Evolutionary conservation across 1,140 invertebrate genomes (phyloP), one percentile per base, ranked within the genome.

Genomic region (Ctenoplectra terminalis): DNA sequence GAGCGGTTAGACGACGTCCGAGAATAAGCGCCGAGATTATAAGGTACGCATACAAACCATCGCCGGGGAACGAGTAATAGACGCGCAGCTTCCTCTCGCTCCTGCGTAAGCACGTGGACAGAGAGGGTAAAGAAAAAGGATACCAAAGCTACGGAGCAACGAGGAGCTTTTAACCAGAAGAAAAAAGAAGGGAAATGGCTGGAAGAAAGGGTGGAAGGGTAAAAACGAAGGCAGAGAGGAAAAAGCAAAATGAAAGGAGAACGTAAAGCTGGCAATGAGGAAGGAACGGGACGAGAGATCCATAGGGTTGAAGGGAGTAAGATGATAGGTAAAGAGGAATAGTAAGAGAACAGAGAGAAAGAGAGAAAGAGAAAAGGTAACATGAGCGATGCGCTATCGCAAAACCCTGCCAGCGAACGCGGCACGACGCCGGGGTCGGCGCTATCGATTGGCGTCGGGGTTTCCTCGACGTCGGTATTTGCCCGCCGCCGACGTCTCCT

Each of bases 361-460:
- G 3, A 43, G 34, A 54, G 58, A 72, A 46, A 50, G 70, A 48
- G 73, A 50, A 67, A 72, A 60, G 63, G 70, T 52, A 74, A 58
- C 56, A 23, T 23, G 83, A 72, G 75, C 75, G 83, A 85, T 82
- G 85, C 85, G 83, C 81, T 87, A 87, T 87, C 84, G 81, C 85
- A 40, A 78, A 83, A 74, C 84, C 84, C 74, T 82, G 81, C 67
- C 81, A 82, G 75, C 75, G 83, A 74, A 87, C 85, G 80, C 85
- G 84, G 85, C 81, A 86, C 84, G 77, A 86, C 81, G 74, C 75
- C 80, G 85, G 81, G 82, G 88, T 84, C 82, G 88, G 70, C 78
- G 86, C 76, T 90, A 90, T 90, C 88, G 88, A 90, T 90, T 85
- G 85, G 86, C 84, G 88, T 84, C 84, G 81, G 84, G 73, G 86